These are phyloP conservation scores for Pogonophryne albipinna DNA, from an alignment of 2,797 vertebrate genomes.

Conservation along the genomic window DNA sequence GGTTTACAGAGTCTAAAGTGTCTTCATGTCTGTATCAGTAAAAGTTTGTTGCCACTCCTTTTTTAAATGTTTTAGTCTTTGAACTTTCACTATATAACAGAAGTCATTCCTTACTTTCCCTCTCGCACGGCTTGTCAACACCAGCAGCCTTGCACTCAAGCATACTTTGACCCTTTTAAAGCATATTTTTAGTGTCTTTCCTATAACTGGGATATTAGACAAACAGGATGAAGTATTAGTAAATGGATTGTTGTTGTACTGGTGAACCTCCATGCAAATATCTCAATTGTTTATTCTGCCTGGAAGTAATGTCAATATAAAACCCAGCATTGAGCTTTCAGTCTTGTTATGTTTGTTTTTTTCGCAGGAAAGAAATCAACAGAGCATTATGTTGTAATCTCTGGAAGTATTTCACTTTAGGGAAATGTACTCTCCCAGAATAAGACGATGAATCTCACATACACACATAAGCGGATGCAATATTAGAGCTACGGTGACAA, in stretches of 20 bases:
- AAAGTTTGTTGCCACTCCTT: neutral
- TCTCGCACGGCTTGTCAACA: conserved; percentile 54
- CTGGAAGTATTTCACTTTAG: conserved; percentile 15
- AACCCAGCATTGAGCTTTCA: conserved; percentile 8
- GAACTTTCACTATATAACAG: conserved; percentile 26
- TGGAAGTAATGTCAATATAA: conserved; percentile 7
- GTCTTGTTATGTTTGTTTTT: neutral
- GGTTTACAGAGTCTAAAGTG: conserved; percentile 20
- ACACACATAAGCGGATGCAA: conserved; percentile 12
- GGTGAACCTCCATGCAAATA: neutral
- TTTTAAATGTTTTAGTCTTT: conserved; percentile 7
- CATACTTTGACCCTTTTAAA: conserved; percentile 45
- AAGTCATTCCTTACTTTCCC: conserved; percentile 33
- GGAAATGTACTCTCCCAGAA: conserved; percentile 23
- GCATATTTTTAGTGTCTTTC: neutral
- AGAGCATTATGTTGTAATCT: conserved; percentile 31
- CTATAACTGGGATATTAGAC: neutral
- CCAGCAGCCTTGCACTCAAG: conserved; percentile 56
- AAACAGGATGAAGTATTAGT: neutral
- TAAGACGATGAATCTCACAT: conserved; percentile 3
- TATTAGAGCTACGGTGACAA: conserved; percentile 1
- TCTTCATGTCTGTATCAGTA: conserved; percentile 8
- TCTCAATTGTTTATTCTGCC: conserved; percentile 11
- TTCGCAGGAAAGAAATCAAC: conserved; percentile 28
- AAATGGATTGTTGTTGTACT: neutral